phyloP scores from a whole-genome alignment of 2,797 vertebrate species.

The Falco rusticolus region DNA sequence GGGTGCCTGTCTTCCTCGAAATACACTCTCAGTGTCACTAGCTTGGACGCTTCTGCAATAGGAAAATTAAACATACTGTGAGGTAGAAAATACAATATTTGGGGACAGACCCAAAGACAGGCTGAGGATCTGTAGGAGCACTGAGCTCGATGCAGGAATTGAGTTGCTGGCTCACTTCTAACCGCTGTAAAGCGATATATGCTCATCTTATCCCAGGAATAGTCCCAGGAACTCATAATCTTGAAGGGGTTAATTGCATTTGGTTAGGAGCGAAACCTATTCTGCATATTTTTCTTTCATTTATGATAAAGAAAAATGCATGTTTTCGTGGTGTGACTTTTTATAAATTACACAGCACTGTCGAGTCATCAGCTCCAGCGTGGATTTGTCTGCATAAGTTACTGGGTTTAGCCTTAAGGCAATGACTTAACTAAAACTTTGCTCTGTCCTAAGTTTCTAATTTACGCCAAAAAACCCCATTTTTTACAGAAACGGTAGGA shows the following conservation, averaged over 20 bases:
- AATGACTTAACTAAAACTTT: not conserved
- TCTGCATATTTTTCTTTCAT: not conserved
- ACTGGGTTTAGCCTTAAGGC: not conserved
- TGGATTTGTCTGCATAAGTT: not conserved
- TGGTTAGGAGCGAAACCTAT: not conserved
- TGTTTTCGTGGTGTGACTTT: not conserved
- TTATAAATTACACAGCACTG: constrained; percentile 16
- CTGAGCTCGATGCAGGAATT: not conserved
- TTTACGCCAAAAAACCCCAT: not conserved
- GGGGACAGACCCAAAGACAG: not conserved
- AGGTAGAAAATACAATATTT: not conserved
- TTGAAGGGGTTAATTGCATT: not conserved
- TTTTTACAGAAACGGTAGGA: not conserved
- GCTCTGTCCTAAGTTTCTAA: not conserved
- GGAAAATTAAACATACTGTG: not conserved
- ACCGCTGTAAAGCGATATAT: not conserved
- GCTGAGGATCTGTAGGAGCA: not conserved
- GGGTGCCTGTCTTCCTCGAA: not conserved
- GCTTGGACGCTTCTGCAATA: rapidly evolving
- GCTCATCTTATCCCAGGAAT: not conserved
- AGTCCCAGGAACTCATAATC: not conserved
- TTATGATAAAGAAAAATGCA: constrained; percentile 29
- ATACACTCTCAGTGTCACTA: not conserved
- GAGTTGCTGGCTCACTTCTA: not conserved
- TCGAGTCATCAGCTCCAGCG: not conserved